Percentiles rank a stretch among this genome's conserved stretches.
These are phyloP conservation scores for Apis cerana DNA, from an alignment of 1,140 invertebrate species.

Conservation along the genomic window DNA sequence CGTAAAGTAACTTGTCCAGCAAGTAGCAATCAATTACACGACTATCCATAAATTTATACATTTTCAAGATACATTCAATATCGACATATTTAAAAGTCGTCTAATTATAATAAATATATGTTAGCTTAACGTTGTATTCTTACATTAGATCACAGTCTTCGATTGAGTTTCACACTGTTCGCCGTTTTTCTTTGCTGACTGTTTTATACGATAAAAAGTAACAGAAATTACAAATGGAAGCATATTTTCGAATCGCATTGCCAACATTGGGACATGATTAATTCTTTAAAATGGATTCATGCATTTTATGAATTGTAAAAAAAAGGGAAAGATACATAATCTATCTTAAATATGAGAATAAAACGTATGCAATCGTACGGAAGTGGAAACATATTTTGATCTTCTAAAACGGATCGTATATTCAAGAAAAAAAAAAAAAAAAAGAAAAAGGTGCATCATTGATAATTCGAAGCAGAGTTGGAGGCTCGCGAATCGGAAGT, in stretches of 20 bases:
- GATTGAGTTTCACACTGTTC: conserved; percentile 8
- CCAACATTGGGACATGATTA: background rate
- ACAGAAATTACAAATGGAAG: conserved; percentile 28
- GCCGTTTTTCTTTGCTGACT: background rate
- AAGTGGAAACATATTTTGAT: too few relatives aligned
- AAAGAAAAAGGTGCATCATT: background rate
- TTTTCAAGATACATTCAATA: background rate
- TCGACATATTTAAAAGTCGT: conserved; percentile 17
- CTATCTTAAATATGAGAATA: too few relatives aligned
- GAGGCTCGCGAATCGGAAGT: background rate
- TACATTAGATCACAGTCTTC: conserved; percentile 38
- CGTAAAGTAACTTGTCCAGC: conserved; percentile 60
- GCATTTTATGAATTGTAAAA: background rate
- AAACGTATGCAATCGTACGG: too few relatives aligned
- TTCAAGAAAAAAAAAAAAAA: background rate
- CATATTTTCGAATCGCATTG: background rate
- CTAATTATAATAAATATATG: conserved; percentile 24
- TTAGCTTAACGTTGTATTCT: background rate
- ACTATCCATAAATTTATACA: conserved; percentile 20
- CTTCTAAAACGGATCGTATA: background rate
- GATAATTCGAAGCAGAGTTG: background rate
- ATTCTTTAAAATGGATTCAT: background rate
- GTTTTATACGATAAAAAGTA: background rate
- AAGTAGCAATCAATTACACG: conserved; percentile 47
- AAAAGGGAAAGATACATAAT: background rate